Evolutionary conservation across 92 coral and sea anemone genomes (phyloP).

Genomic region (Zoanthus gigantus): DNA sequence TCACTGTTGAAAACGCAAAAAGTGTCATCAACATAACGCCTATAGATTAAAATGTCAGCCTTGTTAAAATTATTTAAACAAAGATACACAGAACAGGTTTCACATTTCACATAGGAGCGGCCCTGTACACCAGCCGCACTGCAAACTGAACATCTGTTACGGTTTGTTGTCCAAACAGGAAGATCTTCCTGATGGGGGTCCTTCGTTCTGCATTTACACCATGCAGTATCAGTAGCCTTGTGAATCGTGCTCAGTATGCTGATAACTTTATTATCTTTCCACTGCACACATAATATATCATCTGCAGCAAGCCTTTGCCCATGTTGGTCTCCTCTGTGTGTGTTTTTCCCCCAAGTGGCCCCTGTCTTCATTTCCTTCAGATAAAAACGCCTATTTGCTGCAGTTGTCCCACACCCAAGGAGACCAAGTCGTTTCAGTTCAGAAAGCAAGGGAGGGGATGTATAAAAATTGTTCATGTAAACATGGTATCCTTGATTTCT

Average conservation of each 20-base stretch:
- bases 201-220: neutral
- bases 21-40: too few relatives aligned
- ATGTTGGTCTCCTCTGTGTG: constrained; percentile 18
- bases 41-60: too few relatives aligned
- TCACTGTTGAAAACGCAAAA: too few relatives aligned
- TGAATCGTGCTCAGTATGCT: neutral
- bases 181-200: constrained; percentile 15
- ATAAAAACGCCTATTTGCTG: constrained; percentile 32
- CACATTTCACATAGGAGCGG: constrained; percentile 24
- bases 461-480: constrained; percentile 27
- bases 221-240: neutral
- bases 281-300: neutral
- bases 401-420: constrained; percentile 31
- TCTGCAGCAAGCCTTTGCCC: constrained; percentile 32
- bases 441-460: constrained; percentile 34
- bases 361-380: constrained; percentile 21
- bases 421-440: constrained; percentile 34
- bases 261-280: neutral
- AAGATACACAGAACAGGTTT: constrained; percentile 30
- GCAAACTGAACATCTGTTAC: constrained; percentile 19
- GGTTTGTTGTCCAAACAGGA: constrained; percentile 31
- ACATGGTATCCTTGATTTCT: constrained; percentile 9
- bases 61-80: constrained; percentile 8
- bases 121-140: constrained; percentile 36
- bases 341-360: constrained; percentile 31